Evolutionary conservation across 2,113 vertebrate genomes (phyloP).

Genomic region (Lepus timidus): DNA sequence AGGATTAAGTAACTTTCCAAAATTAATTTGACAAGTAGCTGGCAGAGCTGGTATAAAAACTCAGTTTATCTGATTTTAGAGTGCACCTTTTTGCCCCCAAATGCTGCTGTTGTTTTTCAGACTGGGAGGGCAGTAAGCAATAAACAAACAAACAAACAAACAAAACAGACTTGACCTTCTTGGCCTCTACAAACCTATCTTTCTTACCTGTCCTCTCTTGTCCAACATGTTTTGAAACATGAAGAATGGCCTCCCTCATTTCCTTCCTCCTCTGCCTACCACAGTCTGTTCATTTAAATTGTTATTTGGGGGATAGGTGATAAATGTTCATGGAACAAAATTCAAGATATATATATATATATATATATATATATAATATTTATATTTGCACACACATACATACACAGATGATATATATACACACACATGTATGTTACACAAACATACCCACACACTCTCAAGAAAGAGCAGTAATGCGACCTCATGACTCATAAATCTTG

Average conservation of each 20-base stretch:
- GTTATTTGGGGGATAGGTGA: conserved; percentile 19
- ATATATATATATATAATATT: background rate
- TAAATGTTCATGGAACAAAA: conserved; percentile 9
- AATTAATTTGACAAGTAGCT: conserved; percentile 14
- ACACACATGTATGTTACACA: background rate
- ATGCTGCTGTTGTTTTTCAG: background rate
- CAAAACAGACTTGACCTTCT: background rate
- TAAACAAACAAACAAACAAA: conserved; percentile 1
- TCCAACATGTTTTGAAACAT: background rate
- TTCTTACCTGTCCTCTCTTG: conserved; percentile 6
- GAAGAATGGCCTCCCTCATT: background rate
- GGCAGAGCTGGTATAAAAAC: conserved; percentile 29
- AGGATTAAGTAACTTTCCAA: conserved; percentile 32
- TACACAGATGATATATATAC: too few species aligned
- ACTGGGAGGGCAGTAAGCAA: background rate
- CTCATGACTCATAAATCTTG: background rate
- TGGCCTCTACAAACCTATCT: background rate
- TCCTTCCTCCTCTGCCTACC: background rate
- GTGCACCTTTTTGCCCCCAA: background rate
- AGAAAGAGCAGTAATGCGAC: conserved; percentile 38
- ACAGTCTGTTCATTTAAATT: conserved; percentile 50
- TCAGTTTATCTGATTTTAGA: background rate
- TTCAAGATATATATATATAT: background rate
- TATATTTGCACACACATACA: background rate
- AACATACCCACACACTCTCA: background rate